phyloP scores from a whole-genome alignment of 1,140 invertebrate genomes.

The Fopius arisanus region DNA sequence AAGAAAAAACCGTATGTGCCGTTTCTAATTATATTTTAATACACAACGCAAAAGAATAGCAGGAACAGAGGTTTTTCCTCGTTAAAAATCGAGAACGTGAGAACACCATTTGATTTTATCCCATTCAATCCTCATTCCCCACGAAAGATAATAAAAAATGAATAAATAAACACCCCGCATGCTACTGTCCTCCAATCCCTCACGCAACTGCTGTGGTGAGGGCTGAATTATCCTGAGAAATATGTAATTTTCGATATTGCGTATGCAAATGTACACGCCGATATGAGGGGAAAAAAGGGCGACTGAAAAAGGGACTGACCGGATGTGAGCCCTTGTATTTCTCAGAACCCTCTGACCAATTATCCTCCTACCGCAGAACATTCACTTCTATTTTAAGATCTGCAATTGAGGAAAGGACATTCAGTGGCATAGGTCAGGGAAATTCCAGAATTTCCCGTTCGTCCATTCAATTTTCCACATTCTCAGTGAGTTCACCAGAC shows the following conservation, averaged over 20 bases:
- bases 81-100: not conserved
- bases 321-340: not conserved
- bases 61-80: not conserved
- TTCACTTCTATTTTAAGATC: not conserved
- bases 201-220: constrained; percentile 4
- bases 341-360: not conserved
- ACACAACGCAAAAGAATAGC: too few relatives aligned
- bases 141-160: not conserved
- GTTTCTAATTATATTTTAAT: too few relatives aligned
- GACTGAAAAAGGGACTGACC: not conserved
- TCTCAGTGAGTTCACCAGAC: too few relatives aligned
- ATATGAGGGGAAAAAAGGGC: not conserved
- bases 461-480: too few relatives aligned
- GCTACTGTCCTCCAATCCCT: not conserved
- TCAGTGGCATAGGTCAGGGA: not conserved
- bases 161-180: not conserved
- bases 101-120: not conserved
- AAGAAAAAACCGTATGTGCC: too few relatives aligned
- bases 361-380: not conserved
- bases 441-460: not conserved
- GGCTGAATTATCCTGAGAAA: not conserved
- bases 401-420: not conserved
- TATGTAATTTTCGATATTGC: constrained; percentile 1
- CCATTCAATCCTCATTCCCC: not conserved
- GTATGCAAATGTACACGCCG: not conserved